phyloP scores from a whole-genome alignment of 2,797 vertebrate genomes.

The Pristis pectinata region DNA sequence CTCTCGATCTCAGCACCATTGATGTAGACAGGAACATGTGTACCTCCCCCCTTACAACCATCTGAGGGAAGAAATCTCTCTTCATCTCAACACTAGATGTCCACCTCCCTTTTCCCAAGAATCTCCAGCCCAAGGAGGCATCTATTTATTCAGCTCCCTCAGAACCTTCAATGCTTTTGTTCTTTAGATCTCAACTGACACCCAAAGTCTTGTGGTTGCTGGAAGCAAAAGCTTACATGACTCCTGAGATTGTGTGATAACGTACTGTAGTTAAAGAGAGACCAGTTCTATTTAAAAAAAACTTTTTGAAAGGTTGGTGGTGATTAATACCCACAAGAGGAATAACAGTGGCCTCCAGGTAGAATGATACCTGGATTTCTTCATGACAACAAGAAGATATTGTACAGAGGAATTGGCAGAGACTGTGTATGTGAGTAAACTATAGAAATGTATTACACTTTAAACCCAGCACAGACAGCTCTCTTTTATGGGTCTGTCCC shows the following conservation, averaged over 20 bases:
- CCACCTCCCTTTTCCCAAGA: too few relatives aligned
- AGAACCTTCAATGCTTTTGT: not conserved
- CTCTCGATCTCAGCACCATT: too few relatives aligned
- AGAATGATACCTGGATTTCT: not conserved
- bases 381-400: not conserved
- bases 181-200: not conserved
- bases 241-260: not conserved
- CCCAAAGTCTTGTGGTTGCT: not conserved
- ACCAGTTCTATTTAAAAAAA: not conserved
- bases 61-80: too few relatives aligned
- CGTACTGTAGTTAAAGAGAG: not conserved
- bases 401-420: not conserved
- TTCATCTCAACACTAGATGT: too few relatives aligned
- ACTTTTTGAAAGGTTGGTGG: not conserved
- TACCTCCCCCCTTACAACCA: too few relatives aligned
- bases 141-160: too few relatives aligned
- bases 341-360: not conserved
- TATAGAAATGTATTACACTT: not conserved
- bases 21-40: too few relatives aligned
- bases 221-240: not conserved
- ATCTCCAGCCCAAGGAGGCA: too few relatives aligned
- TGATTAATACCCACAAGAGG: not conserved
- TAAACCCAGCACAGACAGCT: not conserved
- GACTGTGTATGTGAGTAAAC: not conserved
- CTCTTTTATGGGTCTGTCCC: not conserved